phyloP scores from a whole-genome alignment of 2,113 vertebrate species.

The Ptychochromis oligacanthus region DNA sequence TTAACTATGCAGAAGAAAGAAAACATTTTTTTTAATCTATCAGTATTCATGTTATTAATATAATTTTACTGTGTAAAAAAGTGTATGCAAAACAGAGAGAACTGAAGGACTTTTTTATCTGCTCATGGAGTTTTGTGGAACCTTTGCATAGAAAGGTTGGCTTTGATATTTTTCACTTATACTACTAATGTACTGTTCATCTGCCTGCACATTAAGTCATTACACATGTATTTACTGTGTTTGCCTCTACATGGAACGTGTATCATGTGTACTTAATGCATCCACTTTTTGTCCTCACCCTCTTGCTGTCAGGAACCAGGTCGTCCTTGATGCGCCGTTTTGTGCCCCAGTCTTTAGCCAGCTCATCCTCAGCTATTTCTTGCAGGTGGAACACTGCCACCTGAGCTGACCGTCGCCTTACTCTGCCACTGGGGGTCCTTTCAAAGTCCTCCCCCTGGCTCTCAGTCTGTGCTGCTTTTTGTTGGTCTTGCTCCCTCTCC shows the following conservation, averaged over 20 bases:
- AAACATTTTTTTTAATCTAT: neutral
- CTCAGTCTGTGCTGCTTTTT: conserved; percentile 68
- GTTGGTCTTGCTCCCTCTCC: conserved; percentile 71
- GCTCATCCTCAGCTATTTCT: conserved; percentile 95
- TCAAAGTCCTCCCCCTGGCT: conserved; percentile 86
- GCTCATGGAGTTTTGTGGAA: neutral
- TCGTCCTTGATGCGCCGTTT: conserved; percentile 96
- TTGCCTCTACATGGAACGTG: neutral
- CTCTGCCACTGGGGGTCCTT: conserved; percentile 92
- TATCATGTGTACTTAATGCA: neutral
- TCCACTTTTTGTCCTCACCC: conserved; percentile 79
- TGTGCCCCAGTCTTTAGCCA: conserved; percentile 92
- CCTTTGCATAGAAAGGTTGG: neutral
- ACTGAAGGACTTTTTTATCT: neutral
- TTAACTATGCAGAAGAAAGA: conserved; percentile 85
- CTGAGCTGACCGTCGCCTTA: conserved; percentile 92
- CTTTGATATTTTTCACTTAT: neutral
- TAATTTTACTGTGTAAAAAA: neutral
- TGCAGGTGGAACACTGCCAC: conserved; percentile 97
- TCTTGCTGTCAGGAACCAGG: conserved; percentile 93
- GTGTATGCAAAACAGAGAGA: neutral
- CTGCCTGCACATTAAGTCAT: neutral
- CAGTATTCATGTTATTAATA: neutral
- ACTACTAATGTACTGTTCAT: neutral
- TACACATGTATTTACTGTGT: neutral